Base-by-base conservation (phyloP, 2,888 invertebrate genomes). In the Anoplius nigerrimus region DNA sequence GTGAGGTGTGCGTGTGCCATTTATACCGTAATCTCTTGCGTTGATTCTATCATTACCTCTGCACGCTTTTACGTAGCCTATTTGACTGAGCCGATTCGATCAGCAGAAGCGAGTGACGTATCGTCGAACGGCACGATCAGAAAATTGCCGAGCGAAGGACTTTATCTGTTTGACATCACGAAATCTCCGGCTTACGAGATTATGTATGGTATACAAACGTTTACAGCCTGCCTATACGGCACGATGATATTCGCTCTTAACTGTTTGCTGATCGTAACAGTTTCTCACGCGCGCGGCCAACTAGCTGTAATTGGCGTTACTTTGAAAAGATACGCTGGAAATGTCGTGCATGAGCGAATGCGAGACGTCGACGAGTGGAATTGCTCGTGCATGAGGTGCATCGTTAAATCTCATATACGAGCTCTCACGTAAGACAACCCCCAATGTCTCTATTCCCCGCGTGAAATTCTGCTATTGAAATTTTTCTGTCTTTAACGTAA, bases 211-310 rank as follows among this genome's bases (percentile, higher is more conserved):
- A 4, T 34, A n/a, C 73, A 75, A 22, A 20, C 46, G 13, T 13
- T 60, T 2, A 22, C 24, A 2, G 6, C 8, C 5, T 56, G 45
- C 15, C 16, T 70, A 2, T 5, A 46, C 22, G 43, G 55, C 20
- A 51, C n/a, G n/a, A 46, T 24, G 18, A 18, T 54, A 0, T 45
- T 58, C 20, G 43, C 67, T 11, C 51, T 69, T 15, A 76, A 76
- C 22, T 69, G 65, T 54, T 72, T 70, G 20, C 51, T 74, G 20
- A 52, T 57, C 18, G 48, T 74, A n/a, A 63, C 71, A 1, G 64
- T 72, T n/a, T 66, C 75, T 16, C 78, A 77, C 46, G 69, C 62
- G 16, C 74, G 71, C 48, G 74, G 74, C 1, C 80, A 78, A 54
- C 62, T 79, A 27, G 66, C 69, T 8, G 16, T 74, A 18, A 55